Conservation (phyloP, 1,140 invertebrate genomes). For the Rhyacophila brunnea region DNA sequence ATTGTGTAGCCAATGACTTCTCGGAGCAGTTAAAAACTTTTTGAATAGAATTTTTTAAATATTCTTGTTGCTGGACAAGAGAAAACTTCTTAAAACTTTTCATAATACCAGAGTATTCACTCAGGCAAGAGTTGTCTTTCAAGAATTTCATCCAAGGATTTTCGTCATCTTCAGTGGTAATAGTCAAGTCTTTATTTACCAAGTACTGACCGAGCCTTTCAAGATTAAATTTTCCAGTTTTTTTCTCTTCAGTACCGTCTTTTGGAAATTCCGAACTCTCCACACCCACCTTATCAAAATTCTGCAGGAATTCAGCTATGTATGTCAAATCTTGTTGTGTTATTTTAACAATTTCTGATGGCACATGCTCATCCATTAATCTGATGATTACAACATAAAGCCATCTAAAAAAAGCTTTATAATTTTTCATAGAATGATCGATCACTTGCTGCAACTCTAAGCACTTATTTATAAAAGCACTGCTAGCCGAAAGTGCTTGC, state of each 20-base stretch:
- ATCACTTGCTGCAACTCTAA: constrained; percentile 91
- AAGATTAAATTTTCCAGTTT: constrained; percentile 72
- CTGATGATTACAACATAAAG: constrained; percentile 83
- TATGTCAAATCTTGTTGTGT: constrained; percentile 87
- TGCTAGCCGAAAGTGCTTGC: constrained; percentile 70
- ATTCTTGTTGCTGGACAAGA: constrained; percentile 77
- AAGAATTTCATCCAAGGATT: constrained; percentile 81
- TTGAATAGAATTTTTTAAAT: constrained; percentile 66
- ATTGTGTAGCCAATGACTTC: constrained; percentile 62
- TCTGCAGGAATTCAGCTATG: constrained; percentile 86
- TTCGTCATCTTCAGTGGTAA: constrained; percentile 60
- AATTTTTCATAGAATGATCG: constrained; percentile 87
- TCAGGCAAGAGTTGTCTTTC: constrained; percentile 67
- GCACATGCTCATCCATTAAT: constrained; percentile 79
- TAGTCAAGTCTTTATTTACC: constrained; percentile 62
- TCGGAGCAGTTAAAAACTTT: constrained; percentile 71
- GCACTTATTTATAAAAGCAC: constrained; percentile 84
- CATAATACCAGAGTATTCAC: constrained; percentile 65
- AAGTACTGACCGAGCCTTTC: constrained; percentile 91
- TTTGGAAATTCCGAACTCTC: constrained; percentile 36
- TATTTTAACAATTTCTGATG: constrained; percentile 76
- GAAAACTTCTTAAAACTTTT: constrained; percentile 75
- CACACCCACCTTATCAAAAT: constrained; percentile 67
- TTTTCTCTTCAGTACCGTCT: constrained; percentile 47
- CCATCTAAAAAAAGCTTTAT: constrained; percentile 89